phyloP scores from a whole-genome alignment of 2,797 vertebrate genomes.

The Enteromius argenteus region DNA sequence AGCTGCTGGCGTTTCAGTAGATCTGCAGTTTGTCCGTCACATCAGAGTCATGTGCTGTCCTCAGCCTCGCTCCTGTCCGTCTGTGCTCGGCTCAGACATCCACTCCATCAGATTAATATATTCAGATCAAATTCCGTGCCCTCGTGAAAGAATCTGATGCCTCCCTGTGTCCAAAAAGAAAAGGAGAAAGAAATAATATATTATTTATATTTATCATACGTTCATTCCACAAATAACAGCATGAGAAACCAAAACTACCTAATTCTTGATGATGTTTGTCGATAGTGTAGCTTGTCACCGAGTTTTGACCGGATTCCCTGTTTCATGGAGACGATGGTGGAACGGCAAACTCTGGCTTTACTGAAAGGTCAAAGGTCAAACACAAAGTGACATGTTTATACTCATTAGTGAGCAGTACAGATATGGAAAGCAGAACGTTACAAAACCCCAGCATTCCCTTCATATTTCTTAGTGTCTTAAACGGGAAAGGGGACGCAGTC shows the following conservation, averaged over 20 bases:
- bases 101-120: conserved; percentile 55
- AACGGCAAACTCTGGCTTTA: conserved; percentile 80
- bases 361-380: conserved; percentile 78
- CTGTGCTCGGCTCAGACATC: conserved; percentile 60
- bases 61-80: conserved; percentile 9
- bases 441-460: conserved; percentile 91
- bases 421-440: conserved; percentile 83
- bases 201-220: conserved; percentile 80
- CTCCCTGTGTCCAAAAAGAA: conserved; percentile 53
- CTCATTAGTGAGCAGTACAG: conserved; percentile 82
- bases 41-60: not conserved
- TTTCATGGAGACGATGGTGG: not conserved
- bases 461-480: conserved; percentile 96
- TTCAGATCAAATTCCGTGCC: conserved; percentile 45
- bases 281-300: conserved; percentile 61
- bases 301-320: conserved; percentile 27
- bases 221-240: conserved; percentile 70
- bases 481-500: conserved; percentile 79
- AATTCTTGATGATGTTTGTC: conserved; percentile 60
- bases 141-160: conserved; percentile 28
- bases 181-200: conserved; percentile 65
- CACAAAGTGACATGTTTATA: conserved; percentile 70
- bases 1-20: conserved; percentile 86
- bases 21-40: conserved; percentile 84
- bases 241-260: conserved; percentile 74